These are phyloP conservation scores for Siniperca scherzeri DNA, from an alignment of 2,797 vertebrate species.

Conservation along the genomic window DNA sequence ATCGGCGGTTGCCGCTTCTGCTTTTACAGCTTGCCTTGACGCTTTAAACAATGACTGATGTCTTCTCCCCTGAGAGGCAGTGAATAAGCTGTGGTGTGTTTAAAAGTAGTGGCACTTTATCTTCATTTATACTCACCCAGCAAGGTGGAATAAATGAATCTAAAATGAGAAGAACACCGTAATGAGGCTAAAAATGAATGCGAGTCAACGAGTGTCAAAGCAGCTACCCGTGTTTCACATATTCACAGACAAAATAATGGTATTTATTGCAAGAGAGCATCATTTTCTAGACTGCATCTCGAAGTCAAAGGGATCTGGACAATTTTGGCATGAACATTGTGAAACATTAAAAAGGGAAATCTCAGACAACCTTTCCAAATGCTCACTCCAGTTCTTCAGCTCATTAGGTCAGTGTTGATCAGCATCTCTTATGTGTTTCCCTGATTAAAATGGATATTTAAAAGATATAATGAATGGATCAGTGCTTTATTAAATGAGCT, in stretches of 20 bases:
- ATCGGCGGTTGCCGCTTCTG: slow-evolving; percentile 25
- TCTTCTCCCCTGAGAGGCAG: neutral
- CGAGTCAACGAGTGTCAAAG: neutral
- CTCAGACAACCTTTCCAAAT: neutral
- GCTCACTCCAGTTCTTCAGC: neutral
- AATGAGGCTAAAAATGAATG: neutral
- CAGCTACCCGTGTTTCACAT: slow-evolving; percentile 28
- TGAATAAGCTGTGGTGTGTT: slow-evolving; percentile 3
- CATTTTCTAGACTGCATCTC: neutral
- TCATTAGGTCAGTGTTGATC: slow-evolving; percentile 11
- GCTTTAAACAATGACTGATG: slow-evolving; percentile 3
- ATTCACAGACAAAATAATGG: neutral
- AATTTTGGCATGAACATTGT: neutral
- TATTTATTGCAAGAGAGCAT: slow-evolving; percentile 8
- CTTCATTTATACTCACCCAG: slow-evolving; percentile 16
- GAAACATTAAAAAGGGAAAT: slow-evolving; percentile 60
- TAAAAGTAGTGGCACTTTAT: slow-evolving; percentile 36
- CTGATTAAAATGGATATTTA: slow-evolving; percentile 36
- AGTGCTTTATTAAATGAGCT: slow-evolving; percentile 53
- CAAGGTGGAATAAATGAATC: slow-evolving; percentile 18
- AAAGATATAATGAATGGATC: slow-evolving; percentile 27
- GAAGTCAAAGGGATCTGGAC: slow-evolving; percentile 46
- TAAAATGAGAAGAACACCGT: neutral
- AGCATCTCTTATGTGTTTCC: neutral
- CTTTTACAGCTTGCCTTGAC: slow-evolving; percentile 17